These are phyloP conservation scores for Lottia gigantea DNA, from an alignment of 2,888 invertebrate species.

Conservation along the genomic window DNA sequence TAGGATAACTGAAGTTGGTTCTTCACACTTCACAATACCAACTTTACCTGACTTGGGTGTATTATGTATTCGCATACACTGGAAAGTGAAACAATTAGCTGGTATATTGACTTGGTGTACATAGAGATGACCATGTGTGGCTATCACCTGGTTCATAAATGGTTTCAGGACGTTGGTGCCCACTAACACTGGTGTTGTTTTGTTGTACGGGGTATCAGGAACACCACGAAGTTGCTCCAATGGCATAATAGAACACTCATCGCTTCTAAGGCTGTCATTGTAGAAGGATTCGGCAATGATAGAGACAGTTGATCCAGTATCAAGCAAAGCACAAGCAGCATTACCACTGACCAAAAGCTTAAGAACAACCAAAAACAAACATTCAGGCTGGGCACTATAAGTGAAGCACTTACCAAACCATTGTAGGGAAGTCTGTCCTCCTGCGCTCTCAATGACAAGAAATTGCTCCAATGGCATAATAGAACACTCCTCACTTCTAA, in stretches of 20 bases:
- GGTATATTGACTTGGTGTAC: constrained; percentile 20
- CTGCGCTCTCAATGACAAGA: too few species aligned
- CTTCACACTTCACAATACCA: constrained; percentile 17
- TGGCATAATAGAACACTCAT: too few species aligned
- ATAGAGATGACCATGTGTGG: constrained; percentile 16
- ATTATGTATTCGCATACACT: constrained; percentile 17
- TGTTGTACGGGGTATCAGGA: constrained; percentile 16
- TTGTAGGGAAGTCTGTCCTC: constrained; percentile 16
- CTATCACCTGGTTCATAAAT: constrained; percentile 4
- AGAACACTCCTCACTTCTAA: too few species aligned
- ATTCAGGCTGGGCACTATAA: constrained; percentile 1
- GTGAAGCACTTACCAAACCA: constrained; percentile 18
- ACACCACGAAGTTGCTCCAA: too few species aligned
- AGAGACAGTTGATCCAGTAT: constrained; percentile 21
- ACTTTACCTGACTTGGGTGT: constrained; percentile 15
- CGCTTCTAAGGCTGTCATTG: too few species aligned
- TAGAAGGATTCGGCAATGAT: too few species aligned
- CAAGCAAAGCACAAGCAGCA: constrained; percentile 11
- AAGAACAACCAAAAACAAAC: too few species aligned
- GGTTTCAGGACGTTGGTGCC: constrained; percentile 22
- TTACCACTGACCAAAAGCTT: too few species aligned
- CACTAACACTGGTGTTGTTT: constrained; percentile 18
- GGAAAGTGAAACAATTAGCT: constrained; percentile 19
- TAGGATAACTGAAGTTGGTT: too few species aligned
- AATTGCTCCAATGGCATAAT: too few species aligned